phyloP scores from a whole-genome alignment of 2,797 vertebrate genomes.

The Sternarchorhynchus goeldii region DNA sequence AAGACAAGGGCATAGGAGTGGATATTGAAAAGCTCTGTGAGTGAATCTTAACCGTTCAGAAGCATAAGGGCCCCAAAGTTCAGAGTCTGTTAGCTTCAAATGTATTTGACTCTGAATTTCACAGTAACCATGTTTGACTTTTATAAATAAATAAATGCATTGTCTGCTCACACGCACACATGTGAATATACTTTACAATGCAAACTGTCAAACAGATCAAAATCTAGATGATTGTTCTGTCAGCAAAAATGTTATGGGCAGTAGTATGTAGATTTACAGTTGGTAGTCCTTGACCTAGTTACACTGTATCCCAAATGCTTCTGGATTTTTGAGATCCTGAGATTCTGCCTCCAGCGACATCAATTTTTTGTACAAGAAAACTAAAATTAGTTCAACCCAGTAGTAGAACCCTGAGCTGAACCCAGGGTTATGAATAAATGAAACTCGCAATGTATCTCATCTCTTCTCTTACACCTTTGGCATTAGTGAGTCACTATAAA shows the following conservation, averaged over 20 bases:
- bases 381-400: neutral
- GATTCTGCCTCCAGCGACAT: neutral
- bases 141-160: no score
- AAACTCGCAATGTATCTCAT: constrained; percentile 39
- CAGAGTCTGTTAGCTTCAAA: no score
- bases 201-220: neutral
- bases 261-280: no score
- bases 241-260: neutral
- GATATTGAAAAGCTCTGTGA: neutral
- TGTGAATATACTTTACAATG: no score
- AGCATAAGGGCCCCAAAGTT: no score
- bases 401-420: neutral
- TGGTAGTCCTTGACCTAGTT: neutral
- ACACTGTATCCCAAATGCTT: constrained; percentile 4
- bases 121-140: no score
- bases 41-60: constrained; percentile 1
- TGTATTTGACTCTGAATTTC: no score
- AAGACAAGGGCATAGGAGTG: neutral
- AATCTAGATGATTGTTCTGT: neutral
- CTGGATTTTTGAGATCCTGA: neutral
- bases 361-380: neutral
- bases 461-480: constrained; percentile 27
- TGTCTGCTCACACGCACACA: no score
- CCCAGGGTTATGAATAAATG: neutral
- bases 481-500: constrained; percentile 6